phyloP scores from a whole-genome alignment of 2,888 invertebrate species.

The Euzetes globulus region DNA sequence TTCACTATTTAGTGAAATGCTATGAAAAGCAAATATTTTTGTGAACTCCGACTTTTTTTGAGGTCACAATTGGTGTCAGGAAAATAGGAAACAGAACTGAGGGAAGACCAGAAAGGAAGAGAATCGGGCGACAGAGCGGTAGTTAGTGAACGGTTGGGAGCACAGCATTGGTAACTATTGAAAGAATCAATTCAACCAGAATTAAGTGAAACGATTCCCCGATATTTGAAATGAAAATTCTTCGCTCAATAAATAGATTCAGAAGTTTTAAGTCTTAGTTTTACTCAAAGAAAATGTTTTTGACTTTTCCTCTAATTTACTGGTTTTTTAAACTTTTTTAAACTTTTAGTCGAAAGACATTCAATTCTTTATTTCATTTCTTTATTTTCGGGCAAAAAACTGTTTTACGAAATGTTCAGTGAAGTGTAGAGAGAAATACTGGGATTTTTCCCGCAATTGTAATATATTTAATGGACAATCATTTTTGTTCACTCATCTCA shows the following conservation, averaged over 20 bases:
- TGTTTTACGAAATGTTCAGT: background rate
- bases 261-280: too few species aligned
- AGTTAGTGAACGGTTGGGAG: background rate
- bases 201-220: background rate
- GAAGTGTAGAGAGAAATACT: background rate
- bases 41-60: background rate
- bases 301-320: background rate
- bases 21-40: conserved; percentile 8
- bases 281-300: too few species aligned
- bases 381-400: background rate
- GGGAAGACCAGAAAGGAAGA: background rate
- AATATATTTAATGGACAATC: conserved; percentile 3
- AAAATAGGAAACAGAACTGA: background rate
- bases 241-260: too few species aligned
- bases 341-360: background rate
- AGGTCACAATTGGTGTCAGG: background rate
- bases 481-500: background rate
- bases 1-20: background rate
- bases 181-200: background rate
- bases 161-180: background rate
- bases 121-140: background rate
- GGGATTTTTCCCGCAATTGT: background rate
- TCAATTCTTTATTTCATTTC: background rate
- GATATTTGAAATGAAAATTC: too few species aligned
- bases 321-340: background rate